Conservation (phyloP, 2,888 invertebrate species). For the Linyphia triangularis region DNA sequence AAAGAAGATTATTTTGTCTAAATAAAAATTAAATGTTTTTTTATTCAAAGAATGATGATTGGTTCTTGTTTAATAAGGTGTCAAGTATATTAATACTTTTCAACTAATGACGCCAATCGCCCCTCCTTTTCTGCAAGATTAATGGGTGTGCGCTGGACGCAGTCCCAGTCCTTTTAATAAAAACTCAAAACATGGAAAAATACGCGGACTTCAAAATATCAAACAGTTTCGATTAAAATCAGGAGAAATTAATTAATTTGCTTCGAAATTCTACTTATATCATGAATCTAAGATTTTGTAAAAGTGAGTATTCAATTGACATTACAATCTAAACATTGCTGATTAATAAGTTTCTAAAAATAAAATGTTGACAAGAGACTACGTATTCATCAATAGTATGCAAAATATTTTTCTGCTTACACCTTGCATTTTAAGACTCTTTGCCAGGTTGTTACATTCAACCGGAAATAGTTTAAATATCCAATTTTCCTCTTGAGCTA, state of each 20-base stretch:
- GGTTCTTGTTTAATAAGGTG: neutral
- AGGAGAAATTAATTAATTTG: neutral
- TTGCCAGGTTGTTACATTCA: neutral
- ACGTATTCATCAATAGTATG: neutral
- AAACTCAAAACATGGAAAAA: slow-evolving; percentile 14
- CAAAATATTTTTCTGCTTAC: neutral
- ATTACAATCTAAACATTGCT: neutral
- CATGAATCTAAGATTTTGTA: slow-evolving; percentile 56
- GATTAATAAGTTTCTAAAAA: neutral
- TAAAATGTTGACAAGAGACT: neutral
- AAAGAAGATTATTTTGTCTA: too few relatives aligned
- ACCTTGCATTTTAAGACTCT: neutral
- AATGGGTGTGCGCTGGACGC: slow-evolving; percentile 55
- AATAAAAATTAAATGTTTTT: neutral
- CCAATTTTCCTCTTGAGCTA: neutral
- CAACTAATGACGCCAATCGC: slow-evolving; percentile 19
- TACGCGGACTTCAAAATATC: neutral
- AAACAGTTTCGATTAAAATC: neutral
- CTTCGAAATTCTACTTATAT: slow-evolving; percentile 27
- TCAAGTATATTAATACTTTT: slow-evolving; percentile 8
- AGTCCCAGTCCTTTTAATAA: neutral
- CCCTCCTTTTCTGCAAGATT: slow-evolving; percentile 16
- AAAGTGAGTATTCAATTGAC: slow-evolving; percentile 36
- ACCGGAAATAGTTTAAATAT: neutral
- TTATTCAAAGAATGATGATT: neutral